Conservation (phyloP, 2,888 invertebrate genomes). For the Ormyrus pomaceus region DNA sequence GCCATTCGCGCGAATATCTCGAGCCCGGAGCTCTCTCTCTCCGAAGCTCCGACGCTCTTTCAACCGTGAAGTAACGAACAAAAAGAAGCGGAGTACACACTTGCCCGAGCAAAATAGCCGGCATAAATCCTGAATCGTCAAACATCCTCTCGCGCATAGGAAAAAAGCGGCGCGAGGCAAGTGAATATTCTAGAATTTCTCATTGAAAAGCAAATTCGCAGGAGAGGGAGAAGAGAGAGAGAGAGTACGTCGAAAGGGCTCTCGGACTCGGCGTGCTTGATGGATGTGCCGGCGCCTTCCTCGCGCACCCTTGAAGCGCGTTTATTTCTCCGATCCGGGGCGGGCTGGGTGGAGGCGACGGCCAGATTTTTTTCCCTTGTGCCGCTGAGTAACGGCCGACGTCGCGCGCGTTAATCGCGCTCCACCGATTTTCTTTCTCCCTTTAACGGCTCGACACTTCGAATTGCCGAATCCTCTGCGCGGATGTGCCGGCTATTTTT, state of each 20-base stretch:
- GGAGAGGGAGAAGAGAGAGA: constrained; percentile 31
- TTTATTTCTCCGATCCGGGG: constrained; percentile 44
- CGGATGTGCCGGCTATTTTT: no score
- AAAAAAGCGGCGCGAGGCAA: constrained; percentile 33
- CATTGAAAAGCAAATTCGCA: constrained; percentile 38
- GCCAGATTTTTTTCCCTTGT: constrained; percentile 27
- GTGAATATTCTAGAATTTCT: constrained; percentile 49
- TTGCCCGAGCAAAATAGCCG: neutral
- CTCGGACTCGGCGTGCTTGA: constrained; percentile 33
- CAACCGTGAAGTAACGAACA: no score
- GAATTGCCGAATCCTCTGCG: no score
- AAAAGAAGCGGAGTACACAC: no score
- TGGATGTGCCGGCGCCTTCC: constrained; percentile 45
- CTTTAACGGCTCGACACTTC: no score
- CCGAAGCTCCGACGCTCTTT: no score
- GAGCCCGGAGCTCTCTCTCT: no score
- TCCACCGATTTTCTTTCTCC: constrained; percentile 37
- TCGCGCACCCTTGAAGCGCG: constrained; percentile 24
- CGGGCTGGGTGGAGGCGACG: neutral
- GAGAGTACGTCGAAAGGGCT: constrained; percentile 27
- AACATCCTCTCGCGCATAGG: constrained; percentile 11
- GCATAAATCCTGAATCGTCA: constrained; percentile 52
- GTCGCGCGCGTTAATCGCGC: constrained; percentile 50
- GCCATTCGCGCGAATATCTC: no score
- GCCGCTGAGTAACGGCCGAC: constrained; percentile 25